These are phyloP conservation scores for Papilio protenor DNA, from an alignment of 2,888 invertebrate species.

Conservation along the genomic window DNA sequence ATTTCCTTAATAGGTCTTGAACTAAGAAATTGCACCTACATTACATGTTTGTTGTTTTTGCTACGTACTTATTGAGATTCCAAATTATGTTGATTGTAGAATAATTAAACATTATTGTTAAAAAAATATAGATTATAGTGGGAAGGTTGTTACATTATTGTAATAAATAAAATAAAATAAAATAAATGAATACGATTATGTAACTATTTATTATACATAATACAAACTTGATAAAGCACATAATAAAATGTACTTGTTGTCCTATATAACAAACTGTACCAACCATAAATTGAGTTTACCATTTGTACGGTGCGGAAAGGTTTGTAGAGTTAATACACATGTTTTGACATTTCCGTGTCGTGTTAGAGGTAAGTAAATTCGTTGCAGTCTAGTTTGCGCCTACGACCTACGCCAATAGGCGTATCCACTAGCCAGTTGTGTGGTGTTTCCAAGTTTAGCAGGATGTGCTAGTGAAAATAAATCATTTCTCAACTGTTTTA, in stretches of 20 bases:
- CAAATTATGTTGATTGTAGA: too few relatives aligned
- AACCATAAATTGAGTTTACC: constrained; percentile 22
- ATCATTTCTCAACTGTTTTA: background rate
- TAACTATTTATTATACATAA: too few relatives aligned
- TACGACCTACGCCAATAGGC: constrained; percentile 27
- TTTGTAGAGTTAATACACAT: constrained; percentile 47
- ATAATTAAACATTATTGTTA: too few relatives aligned
- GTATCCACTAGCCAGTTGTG: constrained; percentile 17
- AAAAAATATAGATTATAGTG: too few relatives aligned
- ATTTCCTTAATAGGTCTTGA: background rate
- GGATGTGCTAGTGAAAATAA: constrained; percentile 10
- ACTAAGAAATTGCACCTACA: background rate
- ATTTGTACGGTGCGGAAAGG: constrained; percentile 29
- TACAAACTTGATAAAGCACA: too few relatives aligned
- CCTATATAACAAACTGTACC: constrained; percentile 3
- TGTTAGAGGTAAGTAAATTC: constrained; percentile 50
- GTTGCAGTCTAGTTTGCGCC: constrained; percentile 38
- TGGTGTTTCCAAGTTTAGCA: background rate
- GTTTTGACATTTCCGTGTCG: constrained; percentile 54
- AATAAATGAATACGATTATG: too few relatives aligned
- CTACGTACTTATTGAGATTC: background rate
- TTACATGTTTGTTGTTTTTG: background rate
- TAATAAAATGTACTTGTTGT: background rate
- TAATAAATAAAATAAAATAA: too few relatives aligned
- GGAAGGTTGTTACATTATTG: too few relatives aligned